Percentiles rank a stretch among this genome's conserved stretches.
These are phyloP conservation scores for Cerastis rubricosa DNA, from an alignment of 2,888 invertebrate genomes.

Conservation along the genomic window DNA sequence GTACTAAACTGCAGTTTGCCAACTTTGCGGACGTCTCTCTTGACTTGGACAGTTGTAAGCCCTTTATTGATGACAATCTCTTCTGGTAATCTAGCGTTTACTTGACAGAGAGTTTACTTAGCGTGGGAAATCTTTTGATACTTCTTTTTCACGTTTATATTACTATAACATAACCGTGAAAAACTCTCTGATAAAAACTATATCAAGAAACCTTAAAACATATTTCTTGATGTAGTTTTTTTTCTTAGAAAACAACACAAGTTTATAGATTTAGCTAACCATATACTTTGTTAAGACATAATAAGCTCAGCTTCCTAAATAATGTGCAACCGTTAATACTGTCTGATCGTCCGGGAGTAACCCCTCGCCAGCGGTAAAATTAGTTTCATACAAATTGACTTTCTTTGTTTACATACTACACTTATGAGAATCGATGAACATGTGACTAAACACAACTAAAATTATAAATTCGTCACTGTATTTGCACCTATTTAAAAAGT, in stretches of 20 bases:
- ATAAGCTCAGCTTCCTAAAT: slow-evolving; percentile 37
- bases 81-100: slow-evolving; percentile 26
- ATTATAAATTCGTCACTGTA: slow-evolving; percentile 35
- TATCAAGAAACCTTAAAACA: neutral
- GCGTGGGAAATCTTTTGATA: slow-evolving; percentile 24
- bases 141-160: neutral
- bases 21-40: slow-evolving; percentile 51
- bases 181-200: too few species aligned
- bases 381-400: slow-evolving; percentile 66
- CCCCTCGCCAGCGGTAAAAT: slow-evolving; percentile 66
- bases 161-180: neutral
- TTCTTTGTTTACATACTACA: slow-evolving; percentile 57
- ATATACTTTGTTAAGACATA: slow-evolving; percentile 28
- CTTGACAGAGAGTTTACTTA: slow-evolving; percentile 1
- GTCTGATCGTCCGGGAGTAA: slow-evolving; percentile 66
- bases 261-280: neutral
- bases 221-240: neutral
- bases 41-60: slow-evolving; percentile 41
- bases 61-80: slow-evolving; percentile 55
- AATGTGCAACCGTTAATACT: slow-evolving; percentile 59
- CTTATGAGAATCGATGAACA: slow-evolving; percentile 41
- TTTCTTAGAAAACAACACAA: neutral
- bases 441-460: slow-evolving; percentile 40
- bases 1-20: slow-evolving; percentile 75
- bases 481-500: slow-evolving; percentile 13